Evolutionary conservation across 2,888 invertebrate species (phyloP).

Genomic region (Thecophora atra): DNA sequence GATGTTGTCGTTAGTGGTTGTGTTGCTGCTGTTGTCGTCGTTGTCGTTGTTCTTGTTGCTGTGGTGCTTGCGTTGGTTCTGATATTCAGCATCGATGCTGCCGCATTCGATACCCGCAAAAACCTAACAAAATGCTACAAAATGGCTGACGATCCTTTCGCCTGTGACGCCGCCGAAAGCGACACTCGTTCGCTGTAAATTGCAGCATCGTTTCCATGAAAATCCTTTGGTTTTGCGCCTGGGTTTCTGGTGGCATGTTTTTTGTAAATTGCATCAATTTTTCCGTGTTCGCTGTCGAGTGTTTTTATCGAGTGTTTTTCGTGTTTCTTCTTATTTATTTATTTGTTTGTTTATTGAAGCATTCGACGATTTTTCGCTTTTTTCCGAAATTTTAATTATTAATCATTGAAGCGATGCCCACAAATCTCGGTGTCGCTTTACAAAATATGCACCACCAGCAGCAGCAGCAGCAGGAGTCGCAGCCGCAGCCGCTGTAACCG

Average conservation of each 20-base stretch:
- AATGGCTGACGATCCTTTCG: slow-evolving; percentile 3
- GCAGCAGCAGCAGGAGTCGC: not conserved
- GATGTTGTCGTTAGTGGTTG: not conserved
- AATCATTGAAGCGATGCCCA: not conserved
- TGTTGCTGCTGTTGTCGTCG: slow-evolving; percentile 11
- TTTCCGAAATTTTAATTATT: slow-evolving; percentile 20
- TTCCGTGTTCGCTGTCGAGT: too few relatives aligned
- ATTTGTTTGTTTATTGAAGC: not conserved
- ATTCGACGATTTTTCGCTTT: not conserved
- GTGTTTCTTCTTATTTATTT: not conserved
- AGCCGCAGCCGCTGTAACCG: too few relatives aligned
- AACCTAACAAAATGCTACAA: slow-evolving; percentile 6
- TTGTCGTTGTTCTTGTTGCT: too few relatives aligned
- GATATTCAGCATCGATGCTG: not conserved
- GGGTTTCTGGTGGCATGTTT: not conserved
- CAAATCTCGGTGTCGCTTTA: not conserved
- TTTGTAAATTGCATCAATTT: not conserved
- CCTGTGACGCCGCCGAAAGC: not conserved
- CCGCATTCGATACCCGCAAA: slow-evolving; percentile 11
- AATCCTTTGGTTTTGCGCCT: not conserved
- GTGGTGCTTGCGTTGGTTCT: not conserved
- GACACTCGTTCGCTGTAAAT: not conserved
- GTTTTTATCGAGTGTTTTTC: not conserved
- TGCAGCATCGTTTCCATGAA: not conserved
- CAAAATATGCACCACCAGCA: not conserved